These are phyloP conservation scores for Agonopterix arenella DNA, from an alignment of 2,888 invertebrate genomes.

Conservation along the genomic window DNA sequence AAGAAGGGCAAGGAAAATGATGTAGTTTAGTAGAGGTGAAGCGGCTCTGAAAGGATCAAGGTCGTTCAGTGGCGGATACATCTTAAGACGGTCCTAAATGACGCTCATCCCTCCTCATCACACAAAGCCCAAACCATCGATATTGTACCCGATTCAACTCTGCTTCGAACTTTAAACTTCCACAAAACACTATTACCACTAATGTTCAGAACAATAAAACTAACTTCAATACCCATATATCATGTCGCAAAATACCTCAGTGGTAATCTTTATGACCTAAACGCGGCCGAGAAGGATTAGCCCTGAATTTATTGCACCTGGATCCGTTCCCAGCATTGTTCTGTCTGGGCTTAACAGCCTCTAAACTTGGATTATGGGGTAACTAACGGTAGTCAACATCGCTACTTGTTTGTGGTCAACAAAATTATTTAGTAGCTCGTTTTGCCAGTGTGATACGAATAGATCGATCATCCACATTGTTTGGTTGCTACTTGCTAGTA, in stretches of 20 bases:
- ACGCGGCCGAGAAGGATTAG: constrained; percentile 31
- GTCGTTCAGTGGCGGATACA: no score
- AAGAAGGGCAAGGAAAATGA: no score
- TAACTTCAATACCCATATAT: constrained; percentile 8
- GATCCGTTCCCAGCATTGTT: constrained; percentile 23
- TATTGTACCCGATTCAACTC: no score
- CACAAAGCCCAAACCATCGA: no score
- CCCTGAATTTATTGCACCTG: constrained; percentile 36
- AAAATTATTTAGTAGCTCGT: background rate
- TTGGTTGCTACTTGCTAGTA: no score
- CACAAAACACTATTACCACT: background rate
- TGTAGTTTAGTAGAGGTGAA: no score
- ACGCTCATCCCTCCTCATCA: no score
- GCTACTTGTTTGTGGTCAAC: background rate
- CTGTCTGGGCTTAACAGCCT: constrained; percentile 22
- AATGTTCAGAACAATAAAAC: constrained; percentile 2
- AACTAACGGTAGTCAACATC: constrained; percentile 21
- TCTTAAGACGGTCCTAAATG: no score
- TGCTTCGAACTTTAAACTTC: no score
- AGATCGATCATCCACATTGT: no score
- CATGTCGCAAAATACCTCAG: constrained; percentile 9
- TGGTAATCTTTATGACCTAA: constrained; percentile 37
- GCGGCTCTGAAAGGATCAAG: no score
- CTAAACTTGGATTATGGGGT: constrained; percentile 26
- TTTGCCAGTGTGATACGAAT: no score